Evolutionary conservation across 2,797 vertebrate species (phyloP).

Genomic region (Ciconia nigra): DNA sequence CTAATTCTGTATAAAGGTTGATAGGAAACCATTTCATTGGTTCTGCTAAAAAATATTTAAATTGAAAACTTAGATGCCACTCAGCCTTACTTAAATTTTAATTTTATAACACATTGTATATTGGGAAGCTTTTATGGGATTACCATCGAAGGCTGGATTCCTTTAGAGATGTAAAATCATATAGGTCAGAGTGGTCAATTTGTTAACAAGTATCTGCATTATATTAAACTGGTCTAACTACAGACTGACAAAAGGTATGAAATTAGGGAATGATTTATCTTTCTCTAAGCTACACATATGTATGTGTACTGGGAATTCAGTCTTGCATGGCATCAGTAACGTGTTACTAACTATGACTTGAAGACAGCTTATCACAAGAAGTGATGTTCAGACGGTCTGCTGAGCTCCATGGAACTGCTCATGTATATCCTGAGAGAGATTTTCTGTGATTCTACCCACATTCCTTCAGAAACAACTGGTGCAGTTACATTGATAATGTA

Average conservation of each 20-base stretch:
- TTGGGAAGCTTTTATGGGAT: background rate
- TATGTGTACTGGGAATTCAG: background rate
- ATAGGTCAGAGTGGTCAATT: conserved; percentile 60
- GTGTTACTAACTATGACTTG: background rate
- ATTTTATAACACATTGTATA: background rate
- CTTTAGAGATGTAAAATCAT: conserved; percentile 75
- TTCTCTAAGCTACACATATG: background rate
- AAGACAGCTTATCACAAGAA: background rate
- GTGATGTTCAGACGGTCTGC: background rate
- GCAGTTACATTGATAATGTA: background rate
- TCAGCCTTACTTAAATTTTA: background rate
- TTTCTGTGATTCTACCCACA: background rate
- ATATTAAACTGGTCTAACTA: conserved; percentile 62
- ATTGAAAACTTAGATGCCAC: background rate
- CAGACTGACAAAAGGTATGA: background rate
- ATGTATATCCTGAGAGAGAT: background rate
- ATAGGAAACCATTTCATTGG: background rate
- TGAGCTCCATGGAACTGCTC: background rate
- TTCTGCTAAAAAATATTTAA: background rate
- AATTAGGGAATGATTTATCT: background rate
- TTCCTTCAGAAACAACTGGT: background rate
- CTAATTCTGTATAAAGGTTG: background rate
- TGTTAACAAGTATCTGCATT: conserved; percentile 63
- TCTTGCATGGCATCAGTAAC: background rate
- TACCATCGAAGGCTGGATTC: conserved; percentile 51